phyloP scores from a whole-genome alignment of 2,113 vertebrate genomes.

The Anarrhichthys ocellatus region DNA sequence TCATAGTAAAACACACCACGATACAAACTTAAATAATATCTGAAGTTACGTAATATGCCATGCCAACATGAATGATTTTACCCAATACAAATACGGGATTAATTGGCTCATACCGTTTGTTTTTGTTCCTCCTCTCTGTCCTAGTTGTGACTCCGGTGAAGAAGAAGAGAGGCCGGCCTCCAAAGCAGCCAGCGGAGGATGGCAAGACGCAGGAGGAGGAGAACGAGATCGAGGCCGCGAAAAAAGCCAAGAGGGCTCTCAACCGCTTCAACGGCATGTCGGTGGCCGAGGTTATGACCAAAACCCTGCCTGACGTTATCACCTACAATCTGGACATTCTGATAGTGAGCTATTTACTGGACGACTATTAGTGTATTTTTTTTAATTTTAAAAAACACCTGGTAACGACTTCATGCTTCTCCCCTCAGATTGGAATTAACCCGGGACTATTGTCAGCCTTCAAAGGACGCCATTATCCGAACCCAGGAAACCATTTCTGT shows the following conservation, averaged over 20 bases:
- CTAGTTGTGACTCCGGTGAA: slow-evolving; percentile 82
- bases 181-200: slow-evolving; percentile 82
- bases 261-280: slow-evolving; percentile 96
- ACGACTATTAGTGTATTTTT: not conserved
- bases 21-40: not conserved
- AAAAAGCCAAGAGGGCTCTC: slow-evolving; percentile 93
- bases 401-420: slow-evolving; percentile 58
- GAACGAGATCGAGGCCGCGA: slow-evolving; percentile 85
- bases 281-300: slow-evolving; percentile 94
- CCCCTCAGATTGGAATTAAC: slow-evolving; percentile 96
- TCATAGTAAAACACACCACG: not conserved
- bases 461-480: slow-evolving; percentile 98
- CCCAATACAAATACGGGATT: not conserved
- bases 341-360: slow-evolving; percentile 89
- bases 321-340: slow-evolving; percentile 96
- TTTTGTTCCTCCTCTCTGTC: not conserved
- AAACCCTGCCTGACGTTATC: slow-evolving; percentile 95
- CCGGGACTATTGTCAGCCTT: slow-evolving; percentile 97
- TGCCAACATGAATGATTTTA: not conserved
- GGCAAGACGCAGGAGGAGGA: slow-evolving; percentile 88
- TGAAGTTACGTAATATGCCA: not conserved
- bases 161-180: slow-evolving; percentile 89
- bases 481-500: slow-evolving; percentile 99
- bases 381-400: not conserved
- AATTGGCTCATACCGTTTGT: not conserved